Conservation (phyloP, 2,888 invertebrate genomes). For the Dyspetes luteomarginatus region DNA sequence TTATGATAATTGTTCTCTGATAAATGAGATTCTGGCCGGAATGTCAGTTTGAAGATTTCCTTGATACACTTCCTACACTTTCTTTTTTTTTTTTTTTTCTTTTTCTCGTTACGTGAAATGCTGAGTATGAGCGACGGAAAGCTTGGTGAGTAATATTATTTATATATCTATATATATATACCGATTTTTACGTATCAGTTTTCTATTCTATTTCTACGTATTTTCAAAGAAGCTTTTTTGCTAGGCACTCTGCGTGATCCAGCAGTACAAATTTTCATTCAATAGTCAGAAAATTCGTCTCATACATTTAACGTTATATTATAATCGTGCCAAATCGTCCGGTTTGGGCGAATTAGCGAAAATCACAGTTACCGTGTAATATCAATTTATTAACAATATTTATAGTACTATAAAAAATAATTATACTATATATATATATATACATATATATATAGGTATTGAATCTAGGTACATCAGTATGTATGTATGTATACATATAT, state of each 20-base stretch:
- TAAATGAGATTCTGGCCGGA: slow-evolving; percentile 38
- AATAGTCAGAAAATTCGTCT: too few species aligned
- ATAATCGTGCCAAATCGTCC: background rate
- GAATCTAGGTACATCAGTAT: slow-evolving; percentile 21
- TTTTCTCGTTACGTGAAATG: background rate
- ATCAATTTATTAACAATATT: slow-evolving; percentile 64
- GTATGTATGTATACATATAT: slow-evolving; percentile 22
- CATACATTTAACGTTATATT: too few species aligned
- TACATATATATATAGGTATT: slow-evolving; percentile 41
- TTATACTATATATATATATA: slow-evolving; percentile 36
- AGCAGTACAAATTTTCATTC: too few species aligned
- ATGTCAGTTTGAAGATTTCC: slow-evolving; percentile 23
- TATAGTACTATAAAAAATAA: slow-evolving; percentile 49
- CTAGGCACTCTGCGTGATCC: too few species aligned
- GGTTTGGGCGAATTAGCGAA: background rate
- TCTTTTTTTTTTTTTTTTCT: background rate
- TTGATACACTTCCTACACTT: background rate
- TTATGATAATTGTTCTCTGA: slow-evolving; percentile 30
- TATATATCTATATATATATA: background rate
- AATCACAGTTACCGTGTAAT: slow-evolving; percentile 65
- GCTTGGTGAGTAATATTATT: too few species aligned
- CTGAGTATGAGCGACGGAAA: too few species aligned
- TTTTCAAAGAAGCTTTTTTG: background rate
- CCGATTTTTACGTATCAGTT: background rate
- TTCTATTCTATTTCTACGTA: background rate